phyloP scores from a whole-genome alignment of 2,888 invertebrate genomes.

The Lithodes maja region DNA sequence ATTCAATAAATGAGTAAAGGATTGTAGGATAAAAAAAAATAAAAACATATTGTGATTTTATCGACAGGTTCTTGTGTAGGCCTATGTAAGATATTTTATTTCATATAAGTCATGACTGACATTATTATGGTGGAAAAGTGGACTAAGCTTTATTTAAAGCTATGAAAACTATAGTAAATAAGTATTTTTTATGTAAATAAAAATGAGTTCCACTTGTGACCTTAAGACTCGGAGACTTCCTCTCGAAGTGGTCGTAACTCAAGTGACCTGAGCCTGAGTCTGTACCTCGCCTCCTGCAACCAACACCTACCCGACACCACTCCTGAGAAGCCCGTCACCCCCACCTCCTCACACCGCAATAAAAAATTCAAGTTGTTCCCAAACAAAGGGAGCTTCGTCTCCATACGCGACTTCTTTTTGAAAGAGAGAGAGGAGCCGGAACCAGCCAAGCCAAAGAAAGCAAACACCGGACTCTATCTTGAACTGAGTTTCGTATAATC shows the following conservation, averaged over 20 bases:
- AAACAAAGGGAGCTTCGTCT: slow-evolving; percentile 54
- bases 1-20: too few relatives aligned
- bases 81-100: too few relatives aligned
- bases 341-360: slow-evolving; percentile 28
- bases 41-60: too few relatives aligned
- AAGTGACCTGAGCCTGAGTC: slow-evolving; percentile 46
- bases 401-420: slow-evolving; percentile 56
- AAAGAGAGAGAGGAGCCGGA: slow-evolving; percentile 51
- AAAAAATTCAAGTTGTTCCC: slow-evolving; percentile 58
- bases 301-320: slow-evolving; percentile 41
- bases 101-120: too few relatives aligned
- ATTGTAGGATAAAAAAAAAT: too few relatives aligned
- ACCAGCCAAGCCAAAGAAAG: slow-evolving; percentile 30
- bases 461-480: slow-evolving; percentile 38
- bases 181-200: background rate
- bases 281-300: slow-evolving; percentile 24
- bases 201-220: slow-evolving; percentile 12
- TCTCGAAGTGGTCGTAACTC: slow-evolving; percentile 60
- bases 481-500: slow-evolving; percentile 49
- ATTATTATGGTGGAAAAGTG: too few relatives aligned
- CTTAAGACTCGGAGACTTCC: slow-evolving; percentile 57
- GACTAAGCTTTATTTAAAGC: too few relatives aligned
- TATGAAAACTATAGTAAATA: background rate
- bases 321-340: slow-evolving; percentile 27
- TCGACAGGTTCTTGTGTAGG: too few relatives aligned